Conservation (phyloP, 2,797 vertebrate genomes). For the Hippoglossus hippoglossus region DNA sequence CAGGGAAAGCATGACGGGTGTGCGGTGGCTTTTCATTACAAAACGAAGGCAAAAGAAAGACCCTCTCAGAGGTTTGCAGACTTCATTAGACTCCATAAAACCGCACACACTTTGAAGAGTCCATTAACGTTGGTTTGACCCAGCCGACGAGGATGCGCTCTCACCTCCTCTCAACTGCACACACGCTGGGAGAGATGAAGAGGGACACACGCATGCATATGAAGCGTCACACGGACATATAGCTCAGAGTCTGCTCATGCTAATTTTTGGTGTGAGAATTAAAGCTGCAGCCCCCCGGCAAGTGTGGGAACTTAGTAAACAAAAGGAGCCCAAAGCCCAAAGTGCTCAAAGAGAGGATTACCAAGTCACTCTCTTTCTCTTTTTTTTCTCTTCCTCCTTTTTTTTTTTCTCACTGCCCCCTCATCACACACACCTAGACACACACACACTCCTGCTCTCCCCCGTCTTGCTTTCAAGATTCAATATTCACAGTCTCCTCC, state of each 20-base stretch:
- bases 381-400: constrained; percentile 8
- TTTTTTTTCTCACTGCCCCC: constrained; percentile 11
- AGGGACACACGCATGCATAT: constrained; percentile 14
- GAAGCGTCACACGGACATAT: constrained; percentile 32
- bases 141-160: constrained; percentile 18
- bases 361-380: constrained; percentile 46
- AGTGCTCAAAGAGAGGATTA: constrained; percentile 74
- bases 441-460: constrained; percentile 13
- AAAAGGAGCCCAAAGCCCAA: constrained; percentile 67
- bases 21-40: constrained; percentile 26
- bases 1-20: constrained; percentile 17
- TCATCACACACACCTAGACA: constrained; percentile 6
- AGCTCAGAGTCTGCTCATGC: constrained; percentile 44
- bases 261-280: constrained; percentile 63
- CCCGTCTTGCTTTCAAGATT: constrained; percentile 42
- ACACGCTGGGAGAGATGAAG: background rate
- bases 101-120: constrained; percentile 35
- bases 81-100: constrained; percentile 48
- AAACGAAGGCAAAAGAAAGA: constrained; percentile 27
- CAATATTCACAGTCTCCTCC: constrained; percentile 61
- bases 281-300: constrained; percentile 56
- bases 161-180: constrained; percentile 20
- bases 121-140: constrained; percentile 44
- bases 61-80: constrained; percentile 19
- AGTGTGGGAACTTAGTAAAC: constrained; percentile 73